Evolutionary conservation across 2,888 invertebrate species (phyloP).

Genomic region (Parnassius mnemosyne): DNA sequence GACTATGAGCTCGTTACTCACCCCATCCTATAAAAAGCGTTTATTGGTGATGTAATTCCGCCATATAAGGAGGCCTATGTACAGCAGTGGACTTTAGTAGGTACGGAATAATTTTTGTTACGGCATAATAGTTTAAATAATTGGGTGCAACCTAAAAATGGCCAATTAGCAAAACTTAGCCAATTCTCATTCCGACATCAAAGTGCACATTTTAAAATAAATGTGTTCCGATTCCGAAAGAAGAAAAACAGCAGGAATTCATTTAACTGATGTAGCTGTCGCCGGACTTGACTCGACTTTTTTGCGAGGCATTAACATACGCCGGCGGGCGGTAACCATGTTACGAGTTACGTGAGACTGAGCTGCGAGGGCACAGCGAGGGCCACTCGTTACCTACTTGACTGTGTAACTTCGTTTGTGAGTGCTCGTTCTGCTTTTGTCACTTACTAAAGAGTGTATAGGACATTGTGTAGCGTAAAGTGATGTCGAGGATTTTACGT

Average conservation of each 20-base stretch:
- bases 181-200: too few species aligned
- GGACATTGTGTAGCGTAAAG: slow-evolving; percentile 29
- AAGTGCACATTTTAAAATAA: slow-evolving; percentile 2
- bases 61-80: too few species aligned
- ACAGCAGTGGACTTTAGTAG: too few species aligned
- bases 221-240: slow-evolving; percentile 31
- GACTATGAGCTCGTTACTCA: too few species aligned
- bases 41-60: too few species aligned
- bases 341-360: slow-evolving; percentile 62
- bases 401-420: slow-evolving; percentile 78
- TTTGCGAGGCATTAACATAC: slow-evolving; percentile 67
- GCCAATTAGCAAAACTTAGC: too few species aligned
- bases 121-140: too few species aligned
- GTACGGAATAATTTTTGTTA: too few species aligned
- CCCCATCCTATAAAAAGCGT: too few species aligned
- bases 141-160: too few species aligned
- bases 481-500: too few species aligned
- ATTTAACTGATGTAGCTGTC: slow-evolving; percentile 44
- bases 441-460: slow-evolving; percentile 36
- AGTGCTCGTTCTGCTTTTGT: slow-evolving; percentile 49
- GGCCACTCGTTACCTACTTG: slow-evolving; percentile 78
- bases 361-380: slow-evolving; percentile 57
- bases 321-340: slow-evolving; percentile 63
- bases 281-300: slow-evolving; percentile 36
- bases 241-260: slow-evolving; percentile 47